Base-by-base conservation (phyloP, 2,113 vertebrate genomes). In the Pteropus alecto region DNA sequence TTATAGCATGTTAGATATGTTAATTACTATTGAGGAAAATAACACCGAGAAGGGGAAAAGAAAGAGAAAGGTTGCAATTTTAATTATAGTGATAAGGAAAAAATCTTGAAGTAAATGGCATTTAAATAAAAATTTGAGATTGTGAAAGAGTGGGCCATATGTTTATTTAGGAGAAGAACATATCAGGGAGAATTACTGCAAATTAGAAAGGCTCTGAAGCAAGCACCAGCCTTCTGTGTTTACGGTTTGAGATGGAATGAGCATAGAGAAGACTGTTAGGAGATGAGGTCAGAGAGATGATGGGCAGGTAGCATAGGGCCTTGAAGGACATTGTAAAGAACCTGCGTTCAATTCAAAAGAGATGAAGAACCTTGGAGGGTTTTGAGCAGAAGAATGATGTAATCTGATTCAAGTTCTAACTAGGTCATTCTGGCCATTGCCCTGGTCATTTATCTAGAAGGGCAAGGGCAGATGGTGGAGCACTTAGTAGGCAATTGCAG, bases 91-190 rank as follows among this genome's bases (percentile, higher is more conserved):
- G 33, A 46, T 65, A 73, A 82, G 8, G 8, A 22, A 35, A 51
- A 56, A 82, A 78, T 82, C 7, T 91, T 83, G 7, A 8, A 81
- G n/a, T 79, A 86, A 81, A 30, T 73, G 54, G 13, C 10, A 86
- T 95, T 85, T 95, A 26, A 84, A 13, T 94, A 84, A 92, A 87
- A 97, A 46, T 33, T 26, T 77, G n/a, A 77, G 61, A 67, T 26
- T 87, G 21, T 73, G 19, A 91, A n/a, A 38, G 12, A 68, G 12
- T 38, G 33, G 24, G 28, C 19, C n/a, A 73, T 76, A 68, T 63
- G 89, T 83, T 95, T 96, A 60, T 78, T 56, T 63, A 5, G 38
- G 63, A 67, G 48, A 78, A 78, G 15, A 76, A 70, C 6, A 38
- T 60, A 24, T 22, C 61, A 92, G 73, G 18, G 35, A 90, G 61